phyloP scores from a whole-genome alignment of 53 echinoderm and acorn worm genomes.

The Zoroaster sp. region DNA sequence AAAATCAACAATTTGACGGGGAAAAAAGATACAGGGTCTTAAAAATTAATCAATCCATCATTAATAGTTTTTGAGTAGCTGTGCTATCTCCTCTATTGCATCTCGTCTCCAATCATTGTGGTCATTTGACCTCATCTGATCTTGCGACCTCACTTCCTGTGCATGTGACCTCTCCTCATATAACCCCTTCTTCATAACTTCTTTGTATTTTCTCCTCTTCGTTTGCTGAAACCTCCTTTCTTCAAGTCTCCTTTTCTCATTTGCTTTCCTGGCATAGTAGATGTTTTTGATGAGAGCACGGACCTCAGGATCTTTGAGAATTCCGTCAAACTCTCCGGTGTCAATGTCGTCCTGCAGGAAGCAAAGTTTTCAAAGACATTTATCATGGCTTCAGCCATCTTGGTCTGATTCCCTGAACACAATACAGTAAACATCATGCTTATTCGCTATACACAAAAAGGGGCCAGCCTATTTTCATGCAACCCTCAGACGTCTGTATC shows the following conservation, averaged over 20 bases:
- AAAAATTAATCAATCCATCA: not conserved
- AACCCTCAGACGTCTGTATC: no score
- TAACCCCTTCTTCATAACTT: no score
- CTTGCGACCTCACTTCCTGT: not conserved
- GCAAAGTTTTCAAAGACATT: no score
- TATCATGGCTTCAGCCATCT: no score
- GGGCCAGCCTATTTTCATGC: no score
- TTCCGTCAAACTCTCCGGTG: conserved; percentile 26
- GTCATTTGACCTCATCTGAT: not conserved
- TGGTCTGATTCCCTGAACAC: no score
- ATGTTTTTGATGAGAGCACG: conserved; percentile 18
- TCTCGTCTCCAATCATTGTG: not conserved
- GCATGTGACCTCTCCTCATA: not conserved
- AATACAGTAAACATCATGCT: no score
- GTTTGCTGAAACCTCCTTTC: not conserved
- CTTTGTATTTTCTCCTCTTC: not conserved
- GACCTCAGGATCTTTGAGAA: not conserved
- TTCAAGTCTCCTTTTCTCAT: not conserved
- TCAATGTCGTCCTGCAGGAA: not conserved
- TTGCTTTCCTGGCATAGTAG: not conserved
- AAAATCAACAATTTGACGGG: not conserved
- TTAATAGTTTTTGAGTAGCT: not conserved
- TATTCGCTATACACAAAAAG: no score
- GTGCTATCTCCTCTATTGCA: not conserved
- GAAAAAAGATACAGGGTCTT: not conserved